Percentiles rank a stretch among this genome's conserved stretches.
Conservation (phyloP, 2,113 vertebrate genomes). For the Azemiops feae region DNA sequence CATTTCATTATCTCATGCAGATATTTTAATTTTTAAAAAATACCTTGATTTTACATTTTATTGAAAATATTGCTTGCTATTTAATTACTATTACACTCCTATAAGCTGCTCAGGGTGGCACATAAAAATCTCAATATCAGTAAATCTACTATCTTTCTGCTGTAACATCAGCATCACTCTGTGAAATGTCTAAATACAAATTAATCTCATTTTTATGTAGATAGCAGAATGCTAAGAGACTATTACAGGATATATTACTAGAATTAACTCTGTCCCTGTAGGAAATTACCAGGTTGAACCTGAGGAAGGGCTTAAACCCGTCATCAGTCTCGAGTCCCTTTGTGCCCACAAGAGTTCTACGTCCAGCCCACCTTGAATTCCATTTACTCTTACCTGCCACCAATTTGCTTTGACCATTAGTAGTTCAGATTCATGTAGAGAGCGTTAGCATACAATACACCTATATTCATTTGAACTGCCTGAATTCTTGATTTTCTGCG, state of each 20-base stretch:
- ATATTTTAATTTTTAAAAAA: neutral
- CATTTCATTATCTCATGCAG: neutral
- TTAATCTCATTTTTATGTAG: neutral
- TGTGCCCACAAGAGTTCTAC: too few species aligned
- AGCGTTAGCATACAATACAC: too few species aligned
- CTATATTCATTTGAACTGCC: too few species aligned
- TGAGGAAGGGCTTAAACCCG: too few species aligned
- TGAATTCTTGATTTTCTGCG: too few species aligned
- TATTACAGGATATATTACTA: neutral
- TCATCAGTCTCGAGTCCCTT: too few species aligned
- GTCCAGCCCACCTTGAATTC: too few species aligned
- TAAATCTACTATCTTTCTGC: neutral
- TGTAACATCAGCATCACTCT: neutral
- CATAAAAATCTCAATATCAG: neutral
- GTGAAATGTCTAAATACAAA: neutral
- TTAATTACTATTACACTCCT: neutral
- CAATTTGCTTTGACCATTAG: too few species aligned
- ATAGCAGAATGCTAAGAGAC: neutral
- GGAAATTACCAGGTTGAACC: too few species aligned
- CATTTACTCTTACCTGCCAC: too few species aligned
- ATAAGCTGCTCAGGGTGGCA: neutral
- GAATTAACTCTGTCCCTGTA: neutral
- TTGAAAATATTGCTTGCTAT: neutral
- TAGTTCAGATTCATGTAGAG: too few species aligned
- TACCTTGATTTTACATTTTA: neutral